These are phyloP conservation scores for Passer montanus DNA, from an alignment of 2,113 vertebrate genomes.

Conservation along the genomic window DNA sequence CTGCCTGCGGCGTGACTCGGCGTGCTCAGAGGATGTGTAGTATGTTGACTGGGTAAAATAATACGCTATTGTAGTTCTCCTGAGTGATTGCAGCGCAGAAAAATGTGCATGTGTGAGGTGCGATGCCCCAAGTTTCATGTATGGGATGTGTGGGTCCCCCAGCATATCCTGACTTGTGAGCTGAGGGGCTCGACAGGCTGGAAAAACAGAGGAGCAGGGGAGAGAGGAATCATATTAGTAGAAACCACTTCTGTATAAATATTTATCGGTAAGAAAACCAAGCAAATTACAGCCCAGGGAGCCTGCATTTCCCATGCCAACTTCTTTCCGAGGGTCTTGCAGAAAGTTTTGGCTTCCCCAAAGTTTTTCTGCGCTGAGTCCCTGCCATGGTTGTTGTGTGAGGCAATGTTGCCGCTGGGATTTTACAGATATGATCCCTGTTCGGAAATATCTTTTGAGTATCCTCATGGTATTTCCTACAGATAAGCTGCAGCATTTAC, in stretches of 20 bases:
- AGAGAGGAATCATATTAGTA: neutral
- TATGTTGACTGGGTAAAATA: conserved; percentile 30
- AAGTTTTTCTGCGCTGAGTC: neutral
- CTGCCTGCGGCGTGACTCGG: neutral
- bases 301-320: neutral
- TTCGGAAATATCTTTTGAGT: neutral
- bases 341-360: neutral
- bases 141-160: neutral
- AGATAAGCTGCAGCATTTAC: conserved; percentile 1
- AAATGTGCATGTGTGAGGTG: conserved; percentile 18
- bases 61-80: conserved; percentile 43
- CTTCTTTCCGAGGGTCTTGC: neutral
- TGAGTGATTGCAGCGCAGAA: conserved; percentile 30
- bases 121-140: conserved; percentile 6
- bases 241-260: neutral
- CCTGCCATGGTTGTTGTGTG: neutral
- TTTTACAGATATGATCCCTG: neutral
- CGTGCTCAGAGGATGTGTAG: neutral
- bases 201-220: neutral
- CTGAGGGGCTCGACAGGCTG: neutral
- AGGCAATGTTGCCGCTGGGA: neutral
- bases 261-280: neutral
- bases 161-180: conserved; percentile 5
- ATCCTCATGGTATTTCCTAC: neutral
- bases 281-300: neutral